Base-by-base conservation (phyloP, 2,797 vertebrate species). In the Gallirallus australis region DNA sequence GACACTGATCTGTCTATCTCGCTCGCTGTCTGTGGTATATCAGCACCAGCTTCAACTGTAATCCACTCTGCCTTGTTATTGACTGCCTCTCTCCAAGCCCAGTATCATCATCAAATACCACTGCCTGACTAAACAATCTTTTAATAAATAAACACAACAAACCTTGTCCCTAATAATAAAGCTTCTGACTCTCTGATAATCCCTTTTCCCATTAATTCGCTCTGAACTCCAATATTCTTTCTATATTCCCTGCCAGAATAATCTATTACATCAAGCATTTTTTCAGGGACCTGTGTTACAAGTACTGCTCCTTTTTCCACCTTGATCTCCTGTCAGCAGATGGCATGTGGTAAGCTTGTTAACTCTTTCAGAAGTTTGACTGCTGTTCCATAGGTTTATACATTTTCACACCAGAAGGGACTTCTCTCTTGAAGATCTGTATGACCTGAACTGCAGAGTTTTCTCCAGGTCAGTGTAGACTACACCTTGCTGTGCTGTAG, bases 21-120 rank as follows among this genome's bases (percentile, higher is more conserved):
- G 39, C 33, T 92, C 9, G 15, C 60, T 82, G 70, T 60, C 90
- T 89, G 48, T 52, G 77, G 66, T 87, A 73, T 87, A 96, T 94
- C 93, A 95, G 65, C 89, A 87, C 50, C 37, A 89, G 68, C 61
- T 92, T 89, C 91, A 90, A 61, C 76, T 90, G 69, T 93, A 96
- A 96, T 96, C 93, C 86, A 85, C 93, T 97, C 88, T 90, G 75
- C 75, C 57, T 86, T 75, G 61, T 90, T 96, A 96, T 95, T 96
- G 96, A 96, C 93, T 87, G 78, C 57, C 57, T 88, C 50, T 57
- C 61, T 94, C 53, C 88, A 90, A 90, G 52, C 48, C 60, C 37
- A 57, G 88, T 85, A 89, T 94, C 85, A 56, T 86, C 87, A 71
- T 82, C 90, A 82, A 95, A 96, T 90, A 64, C 53, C 50, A 72